Base-by-base conservation (phyloP, 2,113 vertebrate species). In the Epinephelus cyanopodus region DNA sequence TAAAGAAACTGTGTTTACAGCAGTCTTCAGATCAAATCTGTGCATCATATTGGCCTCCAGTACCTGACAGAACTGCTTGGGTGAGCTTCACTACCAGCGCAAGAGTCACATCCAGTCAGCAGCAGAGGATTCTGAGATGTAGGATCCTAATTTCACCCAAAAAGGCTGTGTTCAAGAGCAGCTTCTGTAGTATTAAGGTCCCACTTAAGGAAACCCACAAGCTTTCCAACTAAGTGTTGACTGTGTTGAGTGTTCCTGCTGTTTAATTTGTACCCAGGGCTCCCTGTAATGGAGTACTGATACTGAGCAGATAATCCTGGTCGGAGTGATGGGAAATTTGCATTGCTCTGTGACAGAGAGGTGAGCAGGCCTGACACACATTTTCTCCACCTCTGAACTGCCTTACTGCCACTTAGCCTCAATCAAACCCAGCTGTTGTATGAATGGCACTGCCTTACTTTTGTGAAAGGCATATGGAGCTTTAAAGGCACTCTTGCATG, bases 391-490 rank as follows among this genome's bases (percentile, higher is more conserved):
- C 37, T 18, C 11, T 82, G 25, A 66, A 65, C 19, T 37, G 18
- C 17, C 27, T 23, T 60, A 61, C 25, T 27, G 57, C 19, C 23
- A 66, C 62, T 75, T 81, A 37, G 45, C 45, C 18, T 68, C 33
- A 37, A 52, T 53, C 15, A 12, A 71, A 42, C n/a, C 77, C 77
- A 64, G 73, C 66, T 13, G 68, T 54, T 69, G 33, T 17, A 6
- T 47, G 57, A 74, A 63, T 74, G 29, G 29, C 14, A 18, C 23
- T 70, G 50, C 27, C 33, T 67, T 62, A 39, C 6, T 33, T 21
- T 64, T 72, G 33, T 66, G 81, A 84, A 42, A 63, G 66, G 57
- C 69, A 79, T 13, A 52, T 72, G 62, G 23, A 33, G 25, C n/a
- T 37, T 7, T 37, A 21, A n/a, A 54, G 9, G 25, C 37, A 53